A percentile compares a stretch with the other conserved stretches of the same genome.
phyloP scores from a whole-genome alignment of 2,797 vertebrate species.

The Acanthurus tractus region DNA sequence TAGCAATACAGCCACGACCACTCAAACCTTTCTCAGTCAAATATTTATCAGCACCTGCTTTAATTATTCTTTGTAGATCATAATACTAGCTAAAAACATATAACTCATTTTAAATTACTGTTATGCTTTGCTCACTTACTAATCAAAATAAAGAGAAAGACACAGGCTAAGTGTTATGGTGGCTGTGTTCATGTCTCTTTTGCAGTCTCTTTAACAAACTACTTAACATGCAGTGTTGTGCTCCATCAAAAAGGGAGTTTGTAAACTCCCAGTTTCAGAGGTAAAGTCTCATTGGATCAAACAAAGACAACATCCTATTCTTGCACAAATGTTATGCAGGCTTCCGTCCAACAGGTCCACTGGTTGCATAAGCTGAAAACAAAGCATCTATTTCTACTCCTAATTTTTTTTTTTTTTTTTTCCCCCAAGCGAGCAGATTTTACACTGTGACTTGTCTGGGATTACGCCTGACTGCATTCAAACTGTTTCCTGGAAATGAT shows the following conservation, averaged over 20 bases:
- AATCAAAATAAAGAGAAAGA: not conserved
- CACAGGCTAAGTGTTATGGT: not conserved
- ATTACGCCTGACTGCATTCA: slow-evolving; percentile 71
- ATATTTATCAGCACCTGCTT: slow-evolving; percentile 25
- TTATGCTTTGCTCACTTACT: not conserved
- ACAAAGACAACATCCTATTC: slow-evolving; percentile 77
- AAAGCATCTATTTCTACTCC: slow-evolving; percentile 77
- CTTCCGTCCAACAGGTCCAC: slow-evolving; percentile 81
- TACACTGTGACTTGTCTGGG: slow-evolving; percentile 74
- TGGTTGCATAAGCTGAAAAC: slow-evolving; percentile 78
- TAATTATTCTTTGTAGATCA: not conserved
- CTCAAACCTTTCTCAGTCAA: slow-evolving; percentile 2
- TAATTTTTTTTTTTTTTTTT: slow-evolving; percentile 32
- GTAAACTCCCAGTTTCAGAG: slow-evolving; percentile 49
- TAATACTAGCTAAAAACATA: not conserved
- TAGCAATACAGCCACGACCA: slow-evolving; percentile 7
- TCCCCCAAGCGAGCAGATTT: slow-evolving; percentile 67
- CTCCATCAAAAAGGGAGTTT: slow-evolving; percentile 31
- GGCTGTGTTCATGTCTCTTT: not conserved
- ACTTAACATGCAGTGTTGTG: not conserved
- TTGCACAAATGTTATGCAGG: slow-evolving; percentile 79
- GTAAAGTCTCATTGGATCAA: slow-evolving; percentile 55
- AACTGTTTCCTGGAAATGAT: slow-evolving; percentile 77
- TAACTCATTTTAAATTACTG: not conserved
- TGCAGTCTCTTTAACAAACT: not conserved